These are phyloP conservation scores for Papilio demoleus DNA, from an alignment of 2,888 invertebrate species.

Conservation along the genomic window DNA sequence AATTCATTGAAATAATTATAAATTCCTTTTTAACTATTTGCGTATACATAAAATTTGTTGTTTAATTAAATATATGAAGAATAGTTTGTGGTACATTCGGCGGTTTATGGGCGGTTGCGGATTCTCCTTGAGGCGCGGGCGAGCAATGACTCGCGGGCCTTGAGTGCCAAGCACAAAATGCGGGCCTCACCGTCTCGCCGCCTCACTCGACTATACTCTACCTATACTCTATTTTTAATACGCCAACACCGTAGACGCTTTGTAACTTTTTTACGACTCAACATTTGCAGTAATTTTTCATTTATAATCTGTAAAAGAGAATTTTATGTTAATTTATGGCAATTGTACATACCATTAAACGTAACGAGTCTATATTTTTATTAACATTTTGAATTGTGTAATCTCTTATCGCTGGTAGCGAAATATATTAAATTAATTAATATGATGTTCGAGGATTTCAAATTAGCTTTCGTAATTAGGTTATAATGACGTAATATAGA, in stretches of 20 bases:
- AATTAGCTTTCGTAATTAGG: background rate
- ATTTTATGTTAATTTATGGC: slow-evolving; percentile 27
- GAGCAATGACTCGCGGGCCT: slow-evolving; percentile 77
- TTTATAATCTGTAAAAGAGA: slow-evolving; percentile 32
- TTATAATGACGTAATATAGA: background rate
- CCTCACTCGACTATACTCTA: slow-evolving; percentile 52
- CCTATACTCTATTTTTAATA: slow-evolving; percentile 47
- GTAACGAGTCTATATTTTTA: slow-evolving; percentile 8
- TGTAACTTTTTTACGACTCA: slow-evolving; percentile 37
- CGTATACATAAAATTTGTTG: background rate
- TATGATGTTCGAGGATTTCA: background rate
- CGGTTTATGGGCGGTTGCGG: slow-evolving; percentile 53
- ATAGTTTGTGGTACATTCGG: slow-evolving; percentile 49
- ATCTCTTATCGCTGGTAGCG: background rate
- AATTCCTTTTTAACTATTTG: background rate
- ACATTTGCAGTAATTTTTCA: slow-evolving; percentile 35
- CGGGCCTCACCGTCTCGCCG: slow-evolving; percentile 48
- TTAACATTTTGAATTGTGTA: background rate
- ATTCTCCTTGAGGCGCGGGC: slow-evolving; percentile 52
- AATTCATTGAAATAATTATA: background rate
- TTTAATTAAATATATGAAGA: slow-evolving; percentile 10
- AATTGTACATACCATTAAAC: slow-evolving; percentile 5
- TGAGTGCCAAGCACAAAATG: slow-evolving; percentile 57
- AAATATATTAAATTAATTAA: background rate
- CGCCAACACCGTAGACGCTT: slow-evolving; percentile 37